A percentile compares a stretch with the other conserved stretches of the same genome.
Evolutionary conservation across 2,888 invertebrate species (phyloP).

Genomic region (Volucella zonaria): DNA sequence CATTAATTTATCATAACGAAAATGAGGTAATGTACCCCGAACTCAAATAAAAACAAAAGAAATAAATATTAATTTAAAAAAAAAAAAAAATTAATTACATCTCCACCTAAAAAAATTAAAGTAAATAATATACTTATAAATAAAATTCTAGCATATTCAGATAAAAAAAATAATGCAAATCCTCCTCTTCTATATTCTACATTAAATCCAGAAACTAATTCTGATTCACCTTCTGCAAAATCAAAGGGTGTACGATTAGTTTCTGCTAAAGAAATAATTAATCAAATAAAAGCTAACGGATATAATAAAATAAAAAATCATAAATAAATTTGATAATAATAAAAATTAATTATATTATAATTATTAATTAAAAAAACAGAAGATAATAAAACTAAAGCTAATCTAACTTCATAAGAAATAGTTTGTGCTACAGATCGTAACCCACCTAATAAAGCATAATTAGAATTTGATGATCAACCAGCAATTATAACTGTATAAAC

Average conservation of each 20-base stretch:
- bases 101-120: constrained; percentile 85
- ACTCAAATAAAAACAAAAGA: too few species aligned
- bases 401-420: constrained; percentile 90
- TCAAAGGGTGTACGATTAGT: too few species aligned
- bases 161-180: constrained; percentile 89
- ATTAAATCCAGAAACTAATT: constrained; percentile 91
- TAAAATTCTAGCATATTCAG: constrained; percentile 88
- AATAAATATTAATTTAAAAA: constrained; percentile 84
- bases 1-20: constrained; percentile 89
- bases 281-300: constrained; percentile 84
- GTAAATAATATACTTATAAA: constrained; percentile 86
- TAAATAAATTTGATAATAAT: constrained; percentile 83
- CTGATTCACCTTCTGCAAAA: too few species aligned
- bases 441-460: constrained; percentile 88
- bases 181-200: constrained; percentile 88
- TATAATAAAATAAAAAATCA: constrained; percentile 85
- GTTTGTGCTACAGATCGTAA: constrained; percentile 88
- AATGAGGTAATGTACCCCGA: constrained; percentile 88
- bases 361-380: constrained; percentile 85
- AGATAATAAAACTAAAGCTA: constrained; percentile 86
- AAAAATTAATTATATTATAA: constrained; percentile 84
- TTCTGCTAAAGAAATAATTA: too few species aligned
- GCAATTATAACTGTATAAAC: constrained; percentile 87
- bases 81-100: constrained; percentile 82
- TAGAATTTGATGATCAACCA: constrained; percentile 89